phyloP scores from a whole-genome alignment of 2,113 vertebrate genomes.

The Trichechus manatus region DNA sequence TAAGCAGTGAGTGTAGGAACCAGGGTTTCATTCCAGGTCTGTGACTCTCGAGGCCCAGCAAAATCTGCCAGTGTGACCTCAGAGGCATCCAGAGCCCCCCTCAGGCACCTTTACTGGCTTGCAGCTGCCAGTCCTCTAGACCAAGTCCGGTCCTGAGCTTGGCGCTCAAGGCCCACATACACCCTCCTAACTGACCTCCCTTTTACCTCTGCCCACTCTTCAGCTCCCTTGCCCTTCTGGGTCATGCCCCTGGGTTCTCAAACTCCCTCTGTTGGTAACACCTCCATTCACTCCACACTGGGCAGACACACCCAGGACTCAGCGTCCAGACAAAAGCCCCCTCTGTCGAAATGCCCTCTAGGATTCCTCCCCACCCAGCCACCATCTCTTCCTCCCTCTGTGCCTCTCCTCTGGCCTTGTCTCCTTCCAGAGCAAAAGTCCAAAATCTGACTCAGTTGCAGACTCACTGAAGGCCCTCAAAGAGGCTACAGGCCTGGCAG shows the following conservation, averaged over 20 bases:
- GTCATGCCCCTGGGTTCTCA: neutral
- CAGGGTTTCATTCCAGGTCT: neutral
- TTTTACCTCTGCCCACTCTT: neutral
- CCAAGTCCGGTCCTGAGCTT: neutral
- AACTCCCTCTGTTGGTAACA: neutral
- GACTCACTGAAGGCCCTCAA: neutral
- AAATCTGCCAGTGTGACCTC: neutral
- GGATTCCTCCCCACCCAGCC: neutral
- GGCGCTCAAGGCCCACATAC: neutral
- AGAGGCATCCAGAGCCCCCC: neutral
- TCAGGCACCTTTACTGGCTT: neutral
- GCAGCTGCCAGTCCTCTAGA: neutral
- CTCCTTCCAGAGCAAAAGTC: neutral
- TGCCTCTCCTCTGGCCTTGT: neutral
- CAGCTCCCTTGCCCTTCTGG: neutral
- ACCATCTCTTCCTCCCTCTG: rapidly evolving
- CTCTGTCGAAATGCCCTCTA: neutral
- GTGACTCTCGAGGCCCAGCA: neutral
- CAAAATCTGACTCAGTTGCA: neutral
- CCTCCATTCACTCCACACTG: too few species aligned
- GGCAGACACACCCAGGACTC: neutral
- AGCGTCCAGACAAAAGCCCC: neutral
- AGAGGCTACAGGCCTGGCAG: neutral
- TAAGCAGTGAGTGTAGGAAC: neutral
- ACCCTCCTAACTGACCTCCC: neutral